Percentiles rank a stretch among this genome's conserved stretches.
phyloP scores from a whole-genome alignment of 2,888 invertebrate species.

The Oligia latruncula region DNA sequence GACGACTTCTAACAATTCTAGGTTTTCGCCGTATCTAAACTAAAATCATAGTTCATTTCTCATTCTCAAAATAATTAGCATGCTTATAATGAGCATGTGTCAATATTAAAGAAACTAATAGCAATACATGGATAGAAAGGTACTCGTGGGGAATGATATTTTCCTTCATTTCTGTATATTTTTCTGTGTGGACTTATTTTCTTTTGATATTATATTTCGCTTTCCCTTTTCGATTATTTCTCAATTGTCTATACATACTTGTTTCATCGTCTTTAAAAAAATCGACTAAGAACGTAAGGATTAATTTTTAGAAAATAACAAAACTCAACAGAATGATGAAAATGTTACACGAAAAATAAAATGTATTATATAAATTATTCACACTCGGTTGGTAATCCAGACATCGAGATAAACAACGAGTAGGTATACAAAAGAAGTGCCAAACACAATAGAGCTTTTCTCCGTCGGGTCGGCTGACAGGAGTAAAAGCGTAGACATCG shows the following conservation, averaged over 20 bases:
- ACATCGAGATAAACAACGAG: slow-evolving; percentile 70
- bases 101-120: not conserved
- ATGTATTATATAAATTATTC: slow-evolving; percentile 61
- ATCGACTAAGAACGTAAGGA: not conserved
- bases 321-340: slow-evolving; percentile 13
- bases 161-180: slow-evolving; percentile 7
- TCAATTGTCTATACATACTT: not conserved
- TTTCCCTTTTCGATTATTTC: not conserved
- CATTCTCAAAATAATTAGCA: not conserved
- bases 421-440: slow-evolving; percentile 77
- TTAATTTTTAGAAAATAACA: not conserved
- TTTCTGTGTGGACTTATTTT: not conserved
- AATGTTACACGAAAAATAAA: slow-evolving; percentile 57
- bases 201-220: slow-evolving; percentile 10
- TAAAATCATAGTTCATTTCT: not conserved
- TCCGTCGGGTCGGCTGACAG: slow-evolving; percentile 75
- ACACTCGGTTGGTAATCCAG: slow-evolving; percentile 68
- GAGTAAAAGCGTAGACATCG: slow-evolving; percentile 76
- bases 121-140: not conserved
- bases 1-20: not conserved
- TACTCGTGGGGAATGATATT: not conserved
- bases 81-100: not conserved
- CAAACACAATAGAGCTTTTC: slow-evolving; percentile 79
- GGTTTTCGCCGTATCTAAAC: not conserved
- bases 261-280: not conserved